These are phyloP conservation scores for Scartelaos histophorus DNA, from an alignment of 2,113 vertebrate species.

Conservation along the genomic window DNA sequence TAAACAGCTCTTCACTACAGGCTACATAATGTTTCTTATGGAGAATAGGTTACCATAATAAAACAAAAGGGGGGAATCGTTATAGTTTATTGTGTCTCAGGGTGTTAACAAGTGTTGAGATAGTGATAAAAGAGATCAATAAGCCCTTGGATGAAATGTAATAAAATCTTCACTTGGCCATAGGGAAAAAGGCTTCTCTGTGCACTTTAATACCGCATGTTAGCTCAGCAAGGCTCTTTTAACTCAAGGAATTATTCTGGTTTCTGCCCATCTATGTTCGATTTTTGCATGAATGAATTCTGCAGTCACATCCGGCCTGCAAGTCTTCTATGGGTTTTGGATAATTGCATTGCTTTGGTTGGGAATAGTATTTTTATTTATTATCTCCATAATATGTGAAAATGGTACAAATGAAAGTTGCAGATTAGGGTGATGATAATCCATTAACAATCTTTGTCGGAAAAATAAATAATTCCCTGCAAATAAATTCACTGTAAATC, in stretches of 20 bases:
- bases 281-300: neutral
- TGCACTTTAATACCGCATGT: neutral
- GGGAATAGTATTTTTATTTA: too few species aligned
- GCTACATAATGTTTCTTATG: neutral
- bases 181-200: neutral
- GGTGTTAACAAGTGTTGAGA: slow-evolving; percentile 5
- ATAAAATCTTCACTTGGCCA: neutral
- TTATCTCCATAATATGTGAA: too few species aligned
- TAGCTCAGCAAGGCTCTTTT: neutral
- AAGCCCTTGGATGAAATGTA: slow-evolving; percentile 1
- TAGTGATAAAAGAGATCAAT: slow-evolving; percentile 6
- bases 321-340: neutral
- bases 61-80: neutral
- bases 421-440: too few species aligned
- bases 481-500: too few species aligned
- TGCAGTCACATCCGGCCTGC: neutral
- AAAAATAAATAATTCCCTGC: too few species aligned
- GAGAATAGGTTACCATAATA: neutral
- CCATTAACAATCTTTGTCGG: too few species aligned
- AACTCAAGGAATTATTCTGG: neutral
- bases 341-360: neutral
- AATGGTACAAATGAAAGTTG: too few species aligned
- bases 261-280: neutral
- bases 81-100: neutral
- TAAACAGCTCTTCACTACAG: neutral